Conservation (phyloP, 2,797 vertebrate genomes). For the Gambusia yucatana region DNA sequence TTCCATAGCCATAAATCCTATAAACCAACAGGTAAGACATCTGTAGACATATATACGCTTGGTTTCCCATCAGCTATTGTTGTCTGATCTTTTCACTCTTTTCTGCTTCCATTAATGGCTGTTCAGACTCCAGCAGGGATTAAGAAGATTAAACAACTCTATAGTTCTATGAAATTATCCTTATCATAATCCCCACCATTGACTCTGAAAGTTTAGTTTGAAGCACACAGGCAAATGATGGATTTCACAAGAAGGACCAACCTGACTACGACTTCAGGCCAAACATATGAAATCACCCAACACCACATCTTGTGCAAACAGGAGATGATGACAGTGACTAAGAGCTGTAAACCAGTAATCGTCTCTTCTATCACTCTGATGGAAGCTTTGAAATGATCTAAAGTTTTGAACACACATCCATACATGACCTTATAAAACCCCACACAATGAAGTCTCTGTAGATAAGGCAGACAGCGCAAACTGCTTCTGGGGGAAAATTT, state of each 20-base stretch:
- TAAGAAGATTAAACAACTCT: conserved; percentile 70
- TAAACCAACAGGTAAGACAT: conserved; percentile 33
- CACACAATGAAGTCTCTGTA: conserved; percentile 67
- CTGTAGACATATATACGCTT: conserved; percentile 31
- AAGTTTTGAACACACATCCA: conserved; percentile 16
- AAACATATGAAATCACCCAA: conserved; percentile 3
- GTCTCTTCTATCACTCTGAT: conserved; percentile 6
- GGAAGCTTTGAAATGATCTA: conserved; percentile 16
- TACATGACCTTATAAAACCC: background rate
- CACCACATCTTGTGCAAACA: conserved; percentile 1
- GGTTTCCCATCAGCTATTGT: conserved; percentile 17
- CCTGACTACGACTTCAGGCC: background rate
- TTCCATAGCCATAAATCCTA: conserved; percentile 22
- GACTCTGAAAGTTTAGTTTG: conserved; percentile 58
- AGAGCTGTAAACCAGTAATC: background rate
- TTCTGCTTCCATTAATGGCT: conserved; percentile 31
- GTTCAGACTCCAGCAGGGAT: conserved; percentile 51
- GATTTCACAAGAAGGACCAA: background rate
- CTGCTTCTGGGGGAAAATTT: conserved; percentile 45
- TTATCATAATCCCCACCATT: conserved; percentile 67
- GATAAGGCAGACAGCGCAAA: conserved; percentile 34
- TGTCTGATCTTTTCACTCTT: conserved; percentile 16
- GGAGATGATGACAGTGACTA: background rate
- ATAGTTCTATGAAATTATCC: conserved; percentile 64
- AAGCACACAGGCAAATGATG: background rate